Percentiles rank a stretch among this genome's conserved stretches.
Conservation (phyloP, 2,113 vertebrate genomes). For the Gracilinanus agilis region DNA sequence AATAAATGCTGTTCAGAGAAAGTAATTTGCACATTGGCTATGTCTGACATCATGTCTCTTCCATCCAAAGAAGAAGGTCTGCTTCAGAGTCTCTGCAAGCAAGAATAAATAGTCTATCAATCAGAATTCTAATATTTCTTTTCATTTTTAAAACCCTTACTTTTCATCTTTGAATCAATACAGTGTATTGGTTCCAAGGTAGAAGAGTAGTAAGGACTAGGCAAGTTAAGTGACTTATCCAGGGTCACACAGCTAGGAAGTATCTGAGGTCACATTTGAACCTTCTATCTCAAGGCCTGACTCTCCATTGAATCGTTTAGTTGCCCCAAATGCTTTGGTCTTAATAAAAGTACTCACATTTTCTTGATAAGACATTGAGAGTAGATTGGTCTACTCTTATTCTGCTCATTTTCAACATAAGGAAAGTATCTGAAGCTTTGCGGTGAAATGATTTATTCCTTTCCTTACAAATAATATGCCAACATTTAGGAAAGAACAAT, state of each 20-base stretch:
- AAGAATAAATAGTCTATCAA: neutral
- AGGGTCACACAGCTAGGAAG: neutral
- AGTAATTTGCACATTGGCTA: neutral
- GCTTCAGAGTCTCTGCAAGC: neutral
- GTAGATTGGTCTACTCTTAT: neutral
- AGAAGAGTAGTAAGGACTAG: neutral
- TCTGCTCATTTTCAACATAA: neutral
- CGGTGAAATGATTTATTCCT: neutral
- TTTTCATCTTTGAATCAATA: no score
- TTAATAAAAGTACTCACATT: neutral
- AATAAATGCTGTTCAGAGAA: neutral
- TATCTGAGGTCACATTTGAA: neutral
- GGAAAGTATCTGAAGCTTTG: neutral
- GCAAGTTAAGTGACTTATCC: neutral
- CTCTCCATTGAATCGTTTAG: neutral
- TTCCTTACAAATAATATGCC: neutral
- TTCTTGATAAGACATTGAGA: neutral
- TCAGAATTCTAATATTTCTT: neutral
- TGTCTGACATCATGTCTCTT: neutral
- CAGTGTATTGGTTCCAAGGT: no score
- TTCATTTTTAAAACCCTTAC: no score
- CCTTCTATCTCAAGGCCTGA: neutral
- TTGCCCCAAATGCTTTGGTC: neutral
- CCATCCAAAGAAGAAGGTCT: neutral
- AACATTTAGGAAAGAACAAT: neutral